Evolutionary conservation across 2,797 vertebrate genomes (phyloP).

Genomic region (Astyanax mexicanus): DNA sequence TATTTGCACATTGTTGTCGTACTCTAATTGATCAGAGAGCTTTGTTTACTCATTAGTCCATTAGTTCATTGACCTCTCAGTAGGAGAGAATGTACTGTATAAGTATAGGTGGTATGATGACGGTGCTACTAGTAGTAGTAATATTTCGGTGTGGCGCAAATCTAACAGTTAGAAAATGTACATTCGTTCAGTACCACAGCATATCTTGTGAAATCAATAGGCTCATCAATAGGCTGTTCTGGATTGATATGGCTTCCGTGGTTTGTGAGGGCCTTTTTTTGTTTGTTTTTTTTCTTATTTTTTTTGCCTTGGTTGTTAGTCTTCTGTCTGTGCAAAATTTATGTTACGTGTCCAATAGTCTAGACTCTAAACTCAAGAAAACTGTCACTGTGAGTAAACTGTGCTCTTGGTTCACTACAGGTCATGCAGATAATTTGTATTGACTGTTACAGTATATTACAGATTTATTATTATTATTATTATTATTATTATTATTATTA

Average conservation of each 20-base stretch:
- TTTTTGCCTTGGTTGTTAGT: slow-evolving; percentile 50
- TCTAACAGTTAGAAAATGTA: slow-evolving; percentile 28
- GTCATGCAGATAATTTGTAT: slow-evolving; percentile 33
- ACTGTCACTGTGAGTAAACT: slow-evolving; percentile 54
- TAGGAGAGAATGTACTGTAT: slow-evolving; percentile 3
- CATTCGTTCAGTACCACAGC: slow-evolving; percentile 16
- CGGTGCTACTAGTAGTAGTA: slow-evolving; percentile 34
- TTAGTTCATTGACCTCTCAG: background rate
- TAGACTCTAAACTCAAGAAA: slow-evolving; percentile 14
- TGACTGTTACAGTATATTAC: slow-evolving; percentile 32
- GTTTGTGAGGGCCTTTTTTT: slow-evolving; percentile 32
- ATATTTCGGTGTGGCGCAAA: slow-evolving; percentile 56
- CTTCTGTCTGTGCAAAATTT: slow-evolving; percentile 54
- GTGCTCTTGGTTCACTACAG: slow-evolving; percentile 27
- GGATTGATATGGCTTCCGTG: slow-evolving; percentile 46
- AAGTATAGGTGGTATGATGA: slow-evolving; percentile 9
- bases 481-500: too few species aligned
- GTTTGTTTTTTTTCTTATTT: slow-evolving; percentile 66
- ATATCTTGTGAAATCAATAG: slow-evolving; percentile 53
- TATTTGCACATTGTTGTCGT: slow-evolving; percentile 73
- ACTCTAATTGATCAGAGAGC: slow-evolving; percentile 3
- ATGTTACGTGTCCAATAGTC: slow-evolving; percentile 42
- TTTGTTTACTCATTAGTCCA: slow-evolving; percentile 20
- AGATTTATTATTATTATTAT: too few species aligned
- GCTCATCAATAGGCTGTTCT: slow-evolving; percentile 22